These are phyloP conservation scores for Galemys pyrenaicus DNA, from an alignment of 2,113 vertebrate species.

Conservation along the genomic window DNA sequence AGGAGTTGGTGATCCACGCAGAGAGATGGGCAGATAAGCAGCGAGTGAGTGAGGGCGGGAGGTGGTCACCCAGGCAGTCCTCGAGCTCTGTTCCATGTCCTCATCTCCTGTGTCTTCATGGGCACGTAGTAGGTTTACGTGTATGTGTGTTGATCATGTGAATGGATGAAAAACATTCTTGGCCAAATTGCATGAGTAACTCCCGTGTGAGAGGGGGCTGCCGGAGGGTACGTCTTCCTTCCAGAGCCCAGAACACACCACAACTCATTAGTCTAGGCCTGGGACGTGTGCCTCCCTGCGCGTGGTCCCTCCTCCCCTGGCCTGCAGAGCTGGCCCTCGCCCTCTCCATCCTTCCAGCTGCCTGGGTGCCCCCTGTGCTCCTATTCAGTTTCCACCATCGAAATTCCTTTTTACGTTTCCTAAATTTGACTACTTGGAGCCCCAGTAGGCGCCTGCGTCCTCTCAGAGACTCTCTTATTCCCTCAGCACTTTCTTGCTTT, in stretches of 20 bases:
- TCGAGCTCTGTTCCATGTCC: neutral
- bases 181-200: neutral
- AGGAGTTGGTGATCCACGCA: no score
- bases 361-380: no score
- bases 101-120: neutral
- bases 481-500: neutral
- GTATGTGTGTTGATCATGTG: neutral
- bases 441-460: neutral
- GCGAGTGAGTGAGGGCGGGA: rapidly evolving
- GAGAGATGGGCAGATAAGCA: rapidly evolving
- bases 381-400: neutral
- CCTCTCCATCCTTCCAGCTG: neutral
- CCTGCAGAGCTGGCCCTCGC: rapidly evolving
- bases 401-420: neutral
- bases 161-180: neutral
- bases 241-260: neutral
- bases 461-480: rapidly evolving
- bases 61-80: rapidly evolving
- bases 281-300: neutral
- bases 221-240: neutral
- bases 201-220: no score
- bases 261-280: rapidly evolving
- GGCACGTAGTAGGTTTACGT: neutral
- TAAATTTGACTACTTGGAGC: no score
- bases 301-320: neutral